Evolutionary conservation across 92 coral and sea anemone species (phyloP), one percentile per base, ranked within the genome.

Genomic region (Phenganax subtilis): DNA sequence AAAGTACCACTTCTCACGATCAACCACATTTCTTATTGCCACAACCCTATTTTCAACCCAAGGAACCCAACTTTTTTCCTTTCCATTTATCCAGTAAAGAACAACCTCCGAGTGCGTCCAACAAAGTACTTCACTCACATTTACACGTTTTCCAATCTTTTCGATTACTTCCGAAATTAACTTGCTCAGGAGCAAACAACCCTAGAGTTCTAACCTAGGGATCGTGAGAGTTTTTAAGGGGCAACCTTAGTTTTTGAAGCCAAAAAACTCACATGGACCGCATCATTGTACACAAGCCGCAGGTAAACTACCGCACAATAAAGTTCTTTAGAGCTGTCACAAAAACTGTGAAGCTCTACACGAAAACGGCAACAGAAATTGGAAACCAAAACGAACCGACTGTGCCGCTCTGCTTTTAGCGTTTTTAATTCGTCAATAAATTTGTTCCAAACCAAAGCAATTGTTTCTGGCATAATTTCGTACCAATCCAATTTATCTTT

Each of bases 51-150:
- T 75, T 25, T 73, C 78, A 6, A 73, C 31, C 78, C 78, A 73
- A 10, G 78, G 78, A 8, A 11, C 55, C 78, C 78, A 73, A 25
- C 57, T 9, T 25, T 30, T 73, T 51, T 73, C 78, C 59, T 73
- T 73, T 5, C 78, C 78, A 8, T 25, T 51, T 10, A 75, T 56
- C 80, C 81, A 76, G 56, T 15, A 76, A 1, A 76, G 17, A 27
- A 68, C 81, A 57, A 76, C 81, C 67, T 76, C 68, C 29, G 81
- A 76, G 57, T 76, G 68, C 6, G 53, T 55, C 81, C 81, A 76
- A 76, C 81, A 76, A 3, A 25, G 6, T 17, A 76, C 47, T 4
- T 55, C 30, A 6, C 57, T 2, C 0, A 76, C 1, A 12, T 58
- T 28, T 15, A 76, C 12, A 76, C 53, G 81, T 1, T 51, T 20